A percentile compares a stretch with the other conserved stretches of the same genome.
Evolutionary conservation across 1,140 invertebrate species (phyloP).

Genomic region (Zaprionus tsacasi): DNA sequence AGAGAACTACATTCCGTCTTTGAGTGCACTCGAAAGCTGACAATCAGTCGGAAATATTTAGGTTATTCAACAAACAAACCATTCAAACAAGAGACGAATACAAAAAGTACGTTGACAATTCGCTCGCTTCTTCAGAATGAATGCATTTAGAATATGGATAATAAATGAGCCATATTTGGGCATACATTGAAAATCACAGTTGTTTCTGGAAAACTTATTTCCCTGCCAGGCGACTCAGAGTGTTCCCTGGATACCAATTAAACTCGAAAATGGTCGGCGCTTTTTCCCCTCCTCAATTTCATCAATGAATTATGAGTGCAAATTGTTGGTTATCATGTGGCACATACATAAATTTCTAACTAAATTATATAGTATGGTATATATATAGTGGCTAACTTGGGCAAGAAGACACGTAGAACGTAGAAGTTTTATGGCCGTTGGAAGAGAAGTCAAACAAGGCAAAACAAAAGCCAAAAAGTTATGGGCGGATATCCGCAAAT

Average conservation of each 20-base stretch:
- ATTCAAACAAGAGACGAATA: not conserved
- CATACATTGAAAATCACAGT: not conserved
- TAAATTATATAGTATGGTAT: conserved; percentile 58
- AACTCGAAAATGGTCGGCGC: conserved; percentile 46
- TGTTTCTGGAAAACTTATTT: not conserved
- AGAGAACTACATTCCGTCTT: conserved; percentile 49
- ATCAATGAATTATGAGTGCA: conserved; percentile 76
- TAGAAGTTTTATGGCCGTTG: conserved; percentile 1
- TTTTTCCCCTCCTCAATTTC: conserved; percentile 60
- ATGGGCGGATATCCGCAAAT: conserved; percentile 55
- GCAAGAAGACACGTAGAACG: not conserved
- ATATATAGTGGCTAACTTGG: not conserved
- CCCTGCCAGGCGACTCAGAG: not conserved
- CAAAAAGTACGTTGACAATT: conserved; percentile 2
- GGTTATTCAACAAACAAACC: conserved; percentile 16
- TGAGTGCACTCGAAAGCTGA: conserved; percentile 50
- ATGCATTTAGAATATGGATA: not conserved
- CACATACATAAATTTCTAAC: conserved; percentile 64
- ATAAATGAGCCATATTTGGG: not conserved
- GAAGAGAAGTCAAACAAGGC: conserved; percentile 22
- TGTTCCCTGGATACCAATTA: conserved; percentile 57
- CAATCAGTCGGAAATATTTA: conserved; percentile 48
- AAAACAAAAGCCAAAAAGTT: conserved; percentile 27
- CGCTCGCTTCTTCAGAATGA: not conserved
- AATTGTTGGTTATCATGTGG: conserved; percentile 58